A percentile compares a stretch with the other conserved stretches of the same genome.
These are phyloP conservation scores for Drosophila crucigera DNA, from an alignment of 2,888 invertebrate species.

Conservation along the genomic window DNA sequence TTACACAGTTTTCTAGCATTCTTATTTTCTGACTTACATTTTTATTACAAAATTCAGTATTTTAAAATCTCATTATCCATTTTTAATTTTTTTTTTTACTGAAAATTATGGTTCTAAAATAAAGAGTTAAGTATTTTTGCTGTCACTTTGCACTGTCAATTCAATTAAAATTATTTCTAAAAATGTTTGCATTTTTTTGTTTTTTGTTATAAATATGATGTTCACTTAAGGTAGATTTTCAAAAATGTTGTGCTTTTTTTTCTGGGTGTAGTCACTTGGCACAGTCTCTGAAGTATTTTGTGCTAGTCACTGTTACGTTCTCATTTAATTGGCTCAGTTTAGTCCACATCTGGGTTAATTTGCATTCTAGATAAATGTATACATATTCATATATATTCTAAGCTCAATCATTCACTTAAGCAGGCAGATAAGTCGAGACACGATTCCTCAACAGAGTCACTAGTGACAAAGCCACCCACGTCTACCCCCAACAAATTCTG, in stretches of 20 bases:
- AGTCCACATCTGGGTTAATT: conserved; percentile 28
- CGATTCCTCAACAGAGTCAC: conserved; percentile 9
- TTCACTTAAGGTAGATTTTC: not conserved
- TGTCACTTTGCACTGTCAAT: too few relatives aligned
- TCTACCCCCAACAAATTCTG: conserved; percentile 41
- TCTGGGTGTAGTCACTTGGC: not conserved
- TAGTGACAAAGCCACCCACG: conserved; percentile 37
- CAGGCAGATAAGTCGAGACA: conserved; percentile 8
- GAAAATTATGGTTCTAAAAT: too few relatives aligned
- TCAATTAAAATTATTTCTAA: too few relatives aligned
- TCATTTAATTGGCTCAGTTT: conserved; percentile 47
- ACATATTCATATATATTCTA: conserved; percentile 59
- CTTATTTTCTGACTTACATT: too few relatives aligned
- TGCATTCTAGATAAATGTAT: conserved; percentile 47
- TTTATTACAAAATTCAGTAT: too few relatives aligned
- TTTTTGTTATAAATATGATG: too few relatives aligned
- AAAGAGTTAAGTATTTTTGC: too few relatives aligned
- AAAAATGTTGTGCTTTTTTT: not conserved
- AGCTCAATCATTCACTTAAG: conserved; percentile 77
- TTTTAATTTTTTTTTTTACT: too few relatives aligned
- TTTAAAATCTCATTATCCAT: too few relatives aligned
- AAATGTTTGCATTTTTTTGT: too few relatives aligned
- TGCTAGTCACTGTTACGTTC: not conserved
- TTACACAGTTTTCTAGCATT: too few relatives aligned
- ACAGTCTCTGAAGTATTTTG: conserved; percentile 5